Evolutionary conservation across 1,140 invertebrate species (phyloP).

Genomic region (Cherax quadricarinatus): DNA sequence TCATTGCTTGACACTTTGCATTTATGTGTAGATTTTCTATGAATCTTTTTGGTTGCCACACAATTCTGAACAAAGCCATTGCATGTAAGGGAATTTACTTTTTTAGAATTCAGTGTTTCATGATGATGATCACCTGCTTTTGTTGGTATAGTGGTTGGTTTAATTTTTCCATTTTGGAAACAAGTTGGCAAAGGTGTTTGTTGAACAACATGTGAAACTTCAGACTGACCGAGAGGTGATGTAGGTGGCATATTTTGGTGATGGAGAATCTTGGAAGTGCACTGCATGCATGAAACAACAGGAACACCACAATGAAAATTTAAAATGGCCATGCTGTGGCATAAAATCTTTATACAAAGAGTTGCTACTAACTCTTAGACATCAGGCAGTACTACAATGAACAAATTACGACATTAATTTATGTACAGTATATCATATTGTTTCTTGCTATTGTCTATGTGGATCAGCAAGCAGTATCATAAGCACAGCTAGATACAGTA

Average conservation of each 20-base stretch:
- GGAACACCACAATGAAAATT: not conserved
- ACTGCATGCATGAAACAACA: constrained; percentile 14
- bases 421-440: too few relatives aligned
- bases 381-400: too few relatives aligned
- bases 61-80: not conserved
- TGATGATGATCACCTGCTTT: not conserved
- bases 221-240: too few relatives aligned
- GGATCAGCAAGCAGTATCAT: too few relatives aligned
- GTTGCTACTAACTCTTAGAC: too few relatives aligned
- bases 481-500: too few relatives aligned
- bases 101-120: not conserved
- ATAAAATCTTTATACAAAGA: not conserved
- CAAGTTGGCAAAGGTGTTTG: not conserved
- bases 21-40: not conserved
- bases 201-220: not conserved
- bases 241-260: not conserved
- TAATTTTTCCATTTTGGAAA: not conserved
- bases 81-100: not conserved
- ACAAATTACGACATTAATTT: too few relatives aligned
- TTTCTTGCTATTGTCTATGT: too few relatives aligned
- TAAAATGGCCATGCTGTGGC: not conserved
- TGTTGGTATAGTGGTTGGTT: not conserved
- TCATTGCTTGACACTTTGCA: not conserved
- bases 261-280: constrained; percentile 9
- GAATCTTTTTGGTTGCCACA: not conserved